phyloP scores from a whole-genome alignment of 2,888 invertebrate species.

The Muscina levida region DNA sequence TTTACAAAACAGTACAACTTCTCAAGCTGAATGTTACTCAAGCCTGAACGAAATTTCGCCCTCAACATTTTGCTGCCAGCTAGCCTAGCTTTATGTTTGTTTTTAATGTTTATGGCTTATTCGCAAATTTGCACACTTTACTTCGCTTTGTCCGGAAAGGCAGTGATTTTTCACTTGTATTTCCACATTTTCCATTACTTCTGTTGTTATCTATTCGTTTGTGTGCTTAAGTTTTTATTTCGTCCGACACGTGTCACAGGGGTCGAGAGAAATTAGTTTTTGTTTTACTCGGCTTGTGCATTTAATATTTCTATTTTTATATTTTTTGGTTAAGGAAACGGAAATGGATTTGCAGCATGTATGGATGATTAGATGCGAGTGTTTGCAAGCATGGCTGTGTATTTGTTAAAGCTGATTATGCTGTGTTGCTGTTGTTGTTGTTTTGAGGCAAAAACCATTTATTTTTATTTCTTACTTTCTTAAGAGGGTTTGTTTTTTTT shows the following conservation, averaged over 20 bases:
- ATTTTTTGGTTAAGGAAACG: conserved; percentile 47
- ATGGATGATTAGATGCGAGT: conserved; percentile 48
- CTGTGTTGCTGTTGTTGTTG: conserved; percentile 21
- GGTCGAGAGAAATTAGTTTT: conserved; percentile 34
- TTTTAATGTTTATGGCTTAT: conserved; percentile 24
- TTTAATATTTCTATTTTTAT: conserved; percentile 2
- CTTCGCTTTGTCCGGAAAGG: conserved; percentile 4
- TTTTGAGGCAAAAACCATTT: conserved; percentile 45
- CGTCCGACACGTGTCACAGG: conserved; percentile 51
- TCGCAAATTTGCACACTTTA: conserved; percentile 52
- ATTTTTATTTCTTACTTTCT: too few species aligned
- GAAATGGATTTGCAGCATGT: conserved; percentile 59
- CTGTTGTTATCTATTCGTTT: conserved; percentile 44
- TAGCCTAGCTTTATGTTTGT: background rate
- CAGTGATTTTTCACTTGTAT: conserved; percentile 51
- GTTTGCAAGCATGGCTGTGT: too few species aligned
- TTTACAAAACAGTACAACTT: too few species aligned
- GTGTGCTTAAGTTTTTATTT: conserved; percentile 15
- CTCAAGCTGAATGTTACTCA: too few species aligned
- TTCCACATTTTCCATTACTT: conserved; percentile 40
- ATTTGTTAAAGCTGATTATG: conserved; percentile 4
- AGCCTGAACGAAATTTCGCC: background rate
- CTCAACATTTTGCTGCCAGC: background rate
- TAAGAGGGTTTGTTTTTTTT: too few species aligned
- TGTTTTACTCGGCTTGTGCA: conserved; percentile 12